These are phyloP conservation scores for Gadus chalcogrammus DNA, from an alignment of 2,113 vertebrate species.

Conservation along the genomic window DNA sequence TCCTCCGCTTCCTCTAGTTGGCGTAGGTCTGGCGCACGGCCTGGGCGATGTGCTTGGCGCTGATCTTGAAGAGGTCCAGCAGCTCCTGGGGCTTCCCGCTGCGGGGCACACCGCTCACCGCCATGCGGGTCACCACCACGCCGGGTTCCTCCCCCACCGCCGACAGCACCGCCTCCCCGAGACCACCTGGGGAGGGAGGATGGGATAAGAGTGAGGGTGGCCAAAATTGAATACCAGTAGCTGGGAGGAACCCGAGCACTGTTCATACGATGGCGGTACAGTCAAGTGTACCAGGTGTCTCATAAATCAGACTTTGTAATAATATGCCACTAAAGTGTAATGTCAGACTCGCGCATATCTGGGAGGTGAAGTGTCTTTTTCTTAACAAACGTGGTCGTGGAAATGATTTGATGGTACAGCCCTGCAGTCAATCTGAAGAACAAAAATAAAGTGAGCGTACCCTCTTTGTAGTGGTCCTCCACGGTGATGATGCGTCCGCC, in stretches of 20 bases:
- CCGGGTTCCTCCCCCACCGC: conserved; percentile 76
- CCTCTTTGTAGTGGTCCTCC: conserved; percentile 86
- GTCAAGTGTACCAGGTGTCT: no score
- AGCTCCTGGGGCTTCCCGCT: conserved; percentile 80
- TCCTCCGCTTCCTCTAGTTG: conserved; percentile 54
- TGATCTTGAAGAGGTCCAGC: conserved; percentile 80
- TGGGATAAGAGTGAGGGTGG: neutral
- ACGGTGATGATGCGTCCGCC: conserved; percentile 79
- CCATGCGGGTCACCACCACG: conserved; percentile 76
- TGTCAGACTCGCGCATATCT: no score
- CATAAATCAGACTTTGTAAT: no score
- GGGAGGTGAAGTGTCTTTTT: no score
- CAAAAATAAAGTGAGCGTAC: conserved; percentile 46
- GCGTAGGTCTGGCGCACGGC: conserved; percentile 75
- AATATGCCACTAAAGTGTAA: no score
- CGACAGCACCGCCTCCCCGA: conserved; percentile 81
- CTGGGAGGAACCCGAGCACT: no score
- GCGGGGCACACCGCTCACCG: conserved; percentile 73
- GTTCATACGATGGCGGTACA: no score
- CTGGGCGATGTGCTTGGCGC: conserved; percentile 73
- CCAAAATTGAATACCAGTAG: neutral
- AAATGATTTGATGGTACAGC: no score
- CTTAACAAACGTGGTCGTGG: no score
- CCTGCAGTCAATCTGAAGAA: no score
- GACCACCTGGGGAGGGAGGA: conserved; percentile 70